phyloP scores from a whole-genome alignment of 2,113 vertebrate species.

The Callaeas wilsoni region DNA sequence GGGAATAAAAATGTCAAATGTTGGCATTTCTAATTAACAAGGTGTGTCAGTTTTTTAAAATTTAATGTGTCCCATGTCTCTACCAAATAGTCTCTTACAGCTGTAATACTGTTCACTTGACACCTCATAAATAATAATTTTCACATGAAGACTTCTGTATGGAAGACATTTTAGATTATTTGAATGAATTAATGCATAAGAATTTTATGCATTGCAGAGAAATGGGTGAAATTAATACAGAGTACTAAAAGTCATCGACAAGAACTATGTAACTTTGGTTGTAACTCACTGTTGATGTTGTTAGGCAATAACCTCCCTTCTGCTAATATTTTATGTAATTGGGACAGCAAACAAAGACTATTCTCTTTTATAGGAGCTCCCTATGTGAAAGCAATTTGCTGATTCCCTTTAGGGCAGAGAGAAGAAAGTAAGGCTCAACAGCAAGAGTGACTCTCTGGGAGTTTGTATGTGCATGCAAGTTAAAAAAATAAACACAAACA shows the following conservation, averaged over 20 bases:
- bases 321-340: not conserved
- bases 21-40: slow-evolving; percentile 14
- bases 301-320: not conserved
- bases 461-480: not conserved
- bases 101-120: not conserved
- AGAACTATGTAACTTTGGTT: not conserved
- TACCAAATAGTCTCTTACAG: not conserved
- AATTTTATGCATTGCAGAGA: not conserved
- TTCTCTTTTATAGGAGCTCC: not conserved
- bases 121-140: slow-evolving; percentile 44
- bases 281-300: not conserved
- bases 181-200: not conserved
- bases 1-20: slow-evolving; percentile 3
- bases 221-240: not conserved
- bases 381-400: not conserved
- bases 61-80: not conserved
- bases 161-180: not conserved
- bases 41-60: not conserved
- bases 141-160: not conserved
- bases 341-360: not conserved
- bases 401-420: not conserved
- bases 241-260: not conserved
- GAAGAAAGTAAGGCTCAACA: not conserved
- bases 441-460: not conserved
- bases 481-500: not conserved